Percentiles rank a stretch among this genome's conserved stretches.
Evolutionary conservation across 2,888 invertebrate species (phyloP).

Genomic region (Onthophagus sagittarius): DNA sequence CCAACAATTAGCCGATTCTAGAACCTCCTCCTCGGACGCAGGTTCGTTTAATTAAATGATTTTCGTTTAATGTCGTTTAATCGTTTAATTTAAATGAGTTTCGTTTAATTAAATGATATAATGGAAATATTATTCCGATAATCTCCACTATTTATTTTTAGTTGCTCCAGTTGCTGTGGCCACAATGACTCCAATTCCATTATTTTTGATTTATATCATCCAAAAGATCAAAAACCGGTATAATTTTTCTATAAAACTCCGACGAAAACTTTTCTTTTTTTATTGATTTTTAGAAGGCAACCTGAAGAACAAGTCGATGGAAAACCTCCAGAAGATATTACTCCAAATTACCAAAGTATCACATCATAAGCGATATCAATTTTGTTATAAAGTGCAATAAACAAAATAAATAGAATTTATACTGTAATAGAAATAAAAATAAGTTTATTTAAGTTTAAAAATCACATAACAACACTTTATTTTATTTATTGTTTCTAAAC

Average conservation of each 20-base stretch:
- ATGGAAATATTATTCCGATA: too few relatives aligned
- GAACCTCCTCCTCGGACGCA: too few relatives aligned
- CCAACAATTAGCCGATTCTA: too few relatives aligned
- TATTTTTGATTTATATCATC: slow-evolving; percentile 51
- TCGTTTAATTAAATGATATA: too few relatives aligned
- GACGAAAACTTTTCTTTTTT: neutral
- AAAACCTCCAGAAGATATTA: too few relatives aligned
- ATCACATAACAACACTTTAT: neutral
- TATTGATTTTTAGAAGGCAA: neutral
- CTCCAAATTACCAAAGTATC: too few relatives aligned
- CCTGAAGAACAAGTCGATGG: neutral
- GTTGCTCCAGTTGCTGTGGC: slow-evolving; percentile 89
- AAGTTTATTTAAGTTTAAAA: neutral
- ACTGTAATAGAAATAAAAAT: neutral
- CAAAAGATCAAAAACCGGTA: slow-evolving; percentile 55
- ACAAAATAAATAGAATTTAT: neutral
- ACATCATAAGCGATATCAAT: neutral
- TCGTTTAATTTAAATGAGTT: too few relatives aligned
- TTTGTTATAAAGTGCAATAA: neutral
- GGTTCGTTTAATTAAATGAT: too few relatives aligned
- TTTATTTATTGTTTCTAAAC: neutral
- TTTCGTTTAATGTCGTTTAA: too few relatives aligned
- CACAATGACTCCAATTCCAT: slow-evolving; percentile 89
- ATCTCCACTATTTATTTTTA: slow-evolving; percentile 36
- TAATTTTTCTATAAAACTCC: slow-evolving; percentile 16